Evolutionary conservation across 2,797 vertebrate species (phyloP).

Genomic region (Lagorchestes hirsutus): DNA sequence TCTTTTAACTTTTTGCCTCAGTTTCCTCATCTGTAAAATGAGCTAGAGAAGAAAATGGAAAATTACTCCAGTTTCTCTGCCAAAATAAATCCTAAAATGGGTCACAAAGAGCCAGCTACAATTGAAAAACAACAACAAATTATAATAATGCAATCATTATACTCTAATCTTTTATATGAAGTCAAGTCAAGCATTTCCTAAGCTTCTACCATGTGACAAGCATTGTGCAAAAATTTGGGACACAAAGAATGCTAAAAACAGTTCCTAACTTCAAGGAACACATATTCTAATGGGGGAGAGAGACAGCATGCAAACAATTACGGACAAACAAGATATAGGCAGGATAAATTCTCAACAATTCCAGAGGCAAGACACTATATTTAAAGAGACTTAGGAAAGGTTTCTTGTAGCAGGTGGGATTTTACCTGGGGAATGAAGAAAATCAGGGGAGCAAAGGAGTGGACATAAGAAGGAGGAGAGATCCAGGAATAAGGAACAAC

Average conservation of each 20-base stretch:
- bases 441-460: not conserved
- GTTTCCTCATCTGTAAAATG: not conserved
- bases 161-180: not conserved
- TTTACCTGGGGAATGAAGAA: not conserved
- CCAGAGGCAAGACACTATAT: not conserved
- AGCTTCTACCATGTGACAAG: not conserved
- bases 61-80: not conserved
- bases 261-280: not conserved
- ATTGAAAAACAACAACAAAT: not conserved
- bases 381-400: not conserved
- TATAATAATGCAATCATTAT: not conserved
- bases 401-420: not conserved
- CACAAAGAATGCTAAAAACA: not conserved
- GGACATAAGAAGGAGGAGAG: not conserved
- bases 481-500: no score
- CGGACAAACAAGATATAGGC: not conserved
- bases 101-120: not conserved
- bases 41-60: not conserved
- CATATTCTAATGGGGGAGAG: not conserved
- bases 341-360: not conserved
- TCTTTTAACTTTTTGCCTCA: not conserved
- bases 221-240: not conserved
- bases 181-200: not conserved
- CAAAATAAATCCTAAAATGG: not conserved
- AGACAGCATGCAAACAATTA: not conserved